Base-by-base conservation (phyloP, 2,113 vertebrate species). In the Andinoacara biseriatus region DNA sequence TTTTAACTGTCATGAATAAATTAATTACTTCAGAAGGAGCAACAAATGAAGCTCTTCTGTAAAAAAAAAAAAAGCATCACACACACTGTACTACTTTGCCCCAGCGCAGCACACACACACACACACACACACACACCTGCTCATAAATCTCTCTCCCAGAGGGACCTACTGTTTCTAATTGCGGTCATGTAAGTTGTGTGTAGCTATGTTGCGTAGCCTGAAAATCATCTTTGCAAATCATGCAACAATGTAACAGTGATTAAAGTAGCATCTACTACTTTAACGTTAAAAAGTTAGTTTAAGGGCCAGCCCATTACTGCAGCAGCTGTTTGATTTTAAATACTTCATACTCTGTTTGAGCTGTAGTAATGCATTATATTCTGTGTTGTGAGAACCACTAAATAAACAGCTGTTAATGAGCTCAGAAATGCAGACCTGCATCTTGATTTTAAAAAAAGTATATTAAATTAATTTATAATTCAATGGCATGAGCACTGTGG, bases 1-100 rank as follows among this genome's bases (percentile, higher is more conserved):
- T 90, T 91, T 90, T 88, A 92, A 88, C 90, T 61, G 72, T 58
- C 85, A 83, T 85, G 77, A 91, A 88, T 88, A 89, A 80, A 92
- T 92, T 87, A 87, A 92, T 90, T 90, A 86, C 86, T 91, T 83
- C 69, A 88, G 75, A 91, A 84, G 75, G 59, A 89, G 80, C 85
- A 88, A 87, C 85, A 91, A 86, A 89, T 83, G 60, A 78, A 74
- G 78, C 69, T 81, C 77, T 72, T 81, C 67, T 69, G 75, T 76
- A 49, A 85, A 90, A 91, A 87, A 79, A 91, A 87, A 86, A 90
- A 91, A 87, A 77, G 78, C 85, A 74, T 86, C 40, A 61, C 54
- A 24, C 56, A 79, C 74, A 58, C 29, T 74, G 8, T 10, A 65
- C 46, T 18, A 78, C 63, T 76, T 82, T 82, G 80, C 18, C 58